Base-by-base conservation (phyloP, 2,888 invertebrate genomes). In the Lycaena phlaeas region DNA sequence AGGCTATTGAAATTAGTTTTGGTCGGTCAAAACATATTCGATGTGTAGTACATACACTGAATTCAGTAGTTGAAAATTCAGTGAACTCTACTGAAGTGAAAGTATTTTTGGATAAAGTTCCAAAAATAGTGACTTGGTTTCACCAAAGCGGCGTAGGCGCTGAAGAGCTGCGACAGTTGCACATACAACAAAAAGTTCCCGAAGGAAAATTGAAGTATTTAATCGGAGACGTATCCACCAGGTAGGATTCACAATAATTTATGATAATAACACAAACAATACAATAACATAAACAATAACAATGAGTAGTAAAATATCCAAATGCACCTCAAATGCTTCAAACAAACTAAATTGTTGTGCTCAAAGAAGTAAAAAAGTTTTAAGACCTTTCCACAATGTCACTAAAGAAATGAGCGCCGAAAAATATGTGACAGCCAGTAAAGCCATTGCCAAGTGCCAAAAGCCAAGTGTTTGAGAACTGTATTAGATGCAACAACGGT, bases 71-170 rank as follows among this genome's bases (percentile, higher is more conserved):
- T 3, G 27, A 38, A 1, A 38, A 38, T 18, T 27, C 28, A 1
- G 25, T 36, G 7, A 36, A 25, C 10, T 1, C 10, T 10, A 25
- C 25, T 1, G 26, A 36, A 12, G 10, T 36, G 7, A 36, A 27
- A 38, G 1, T 38, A 46, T 18, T 30, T 9, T 7, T 30, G 14
- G 14, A 30, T 9, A 30, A 14, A 9, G 15, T 30, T 11, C 30
- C 14, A 14, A 30, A 30, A 30, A 30, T 30, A 2, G 30, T 30
- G 6, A 30, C 30, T 14, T 30, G 30, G 30, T 30, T 30, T 11
- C 30, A 30, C 14, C 30, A 30, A 30, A 30, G 30, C 9, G 30
- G 30, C 7, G 30, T 30, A 4, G 15, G 14, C 9, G 14, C 30
- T 14, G 30, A 30, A 7, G 30, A 30, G 4, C 9, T 30, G 3